Base-by-base conservation (phyloP, 1,140 invertebrate genomes). In the Diplogasteroides magnus region DNA sequence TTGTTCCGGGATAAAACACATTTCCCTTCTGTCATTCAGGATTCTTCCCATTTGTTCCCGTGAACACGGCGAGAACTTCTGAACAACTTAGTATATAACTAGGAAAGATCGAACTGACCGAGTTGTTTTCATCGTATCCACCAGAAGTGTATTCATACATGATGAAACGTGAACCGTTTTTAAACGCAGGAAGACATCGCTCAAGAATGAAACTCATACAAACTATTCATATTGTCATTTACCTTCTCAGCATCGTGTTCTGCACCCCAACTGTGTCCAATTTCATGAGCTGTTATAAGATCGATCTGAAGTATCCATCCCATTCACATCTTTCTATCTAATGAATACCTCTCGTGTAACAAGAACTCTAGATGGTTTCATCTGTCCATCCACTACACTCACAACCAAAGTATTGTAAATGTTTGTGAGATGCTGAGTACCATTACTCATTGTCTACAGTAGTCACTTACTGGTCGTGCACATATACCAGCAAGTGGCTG, bases 81-180 rank as follows among this genome's bases (percentile, higher is more conserved):
- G 19, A 48, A 1, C 2, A 55, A 29, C 2, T 1, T 59, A 14
- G 6, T 27, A 32, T 62, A 55, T 55, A 19, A 26, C 2, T 2
- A 37, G 19, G 57, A 60, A 61, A 27, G 19, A 68, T 1, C 28
- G 23, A 37, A 25, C 68, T 31, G 19, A 73, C 72, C 37, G 60
- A 57, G 23, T 73, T 73, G 56, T 73, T 73, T 2, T 25, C 26
- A 65, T 73, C 72, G 68, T 62, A 73, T 31, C 72, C 72, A 15
- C 2, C 29, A 23, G 55, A 62, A 56, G 72, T 62, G 32, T 56
- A 65, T 2, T 32, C 37, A 61, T 72, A 61, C 72, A 73, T 73
- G 0, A 73, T 25, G 29, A 71, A 73, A n/a, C 56, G 57, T 56
- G 68, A 68, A n/a, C 72, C 72, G 15, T 60, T 29, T 56, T 61